Conservation (phyloP, 2,888 invertebrate genomes). For the Tipula lateralis region DNA sequence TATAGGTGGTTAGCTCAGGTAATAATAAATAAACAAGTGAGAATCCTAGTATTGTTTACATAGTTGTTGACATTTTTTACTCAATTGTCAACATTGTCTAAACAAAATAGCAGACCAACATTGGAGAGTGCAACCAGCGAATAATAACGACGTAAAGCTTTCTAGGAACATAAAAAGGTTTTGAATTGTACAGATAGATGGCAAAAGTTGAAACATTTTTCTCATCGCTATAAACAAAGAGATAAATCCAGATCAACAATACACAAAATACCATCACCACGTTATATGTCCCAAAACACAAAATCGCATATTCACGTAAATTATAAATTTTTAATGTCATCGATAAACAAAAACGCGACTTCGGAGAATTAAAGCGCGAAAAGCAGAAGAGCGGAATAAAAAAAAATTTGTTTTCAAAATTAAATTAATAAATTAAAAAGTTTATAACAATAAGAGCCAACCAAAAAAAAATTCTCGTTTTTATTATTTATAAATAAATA, state of each 20-base stretch:
- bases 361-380: not conserved
- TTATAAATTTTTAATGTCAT: not conserved
- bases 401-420: not conserved
- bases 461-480: not conserved
- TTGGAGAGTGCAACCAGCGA: too few species aligned
- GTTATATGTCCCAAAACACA: not conserved
- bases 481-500: not conserved
- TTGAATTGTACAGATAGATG: too few species aligned
- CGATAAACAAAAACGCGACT: not conserved
- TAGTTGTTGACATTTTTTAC: too few species aligned
- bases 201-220: too few species aligned
- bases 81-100: too few species aligned
- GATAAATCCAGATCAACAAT: not conserved
- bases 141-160: too few species aligned
- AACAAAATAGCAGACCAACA: too few species aligned
- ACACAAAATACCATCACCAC: not conserved
- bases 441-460: not conserved
- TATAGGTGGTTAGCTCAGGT: too few species aligned
- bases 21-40: too few species aligned
- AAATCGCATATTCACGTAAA: not conserved
- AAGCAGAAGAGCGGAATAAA: not conserved
- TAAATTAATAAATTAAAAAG: slow-evolving; percentile 5
- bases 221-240: too few species aligned
- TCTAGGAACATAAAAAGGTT: too few species aligned
- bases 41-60: too few species aligned